Base-by-base conservation (phyloP, 2,888 invertebrate species). In the Acronicta aceris region DNA sequence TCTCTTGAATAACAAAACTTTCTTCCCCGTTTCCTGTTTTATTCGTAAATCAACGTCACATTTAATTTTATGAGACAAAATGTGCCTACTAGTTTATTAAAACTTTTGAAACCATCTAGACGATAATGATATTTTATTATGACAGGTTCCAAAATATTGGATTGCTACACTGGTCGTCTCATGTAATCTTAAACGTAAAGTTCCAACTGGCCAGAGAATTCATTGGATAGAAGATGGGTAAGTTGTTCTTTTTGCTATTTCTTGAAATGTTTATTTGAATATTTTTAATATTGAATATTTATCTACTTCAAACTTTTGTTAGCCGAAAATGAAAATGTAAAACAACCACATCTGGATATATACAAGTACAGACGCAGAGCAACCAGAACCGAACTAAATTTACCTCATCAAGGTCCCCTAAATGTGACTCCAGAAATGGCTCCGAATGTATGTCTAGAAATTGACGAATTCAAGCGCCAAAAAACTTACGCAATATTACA, bases 401-500 rank as follows among this genome's bases (percentile, higher is more conserved):
- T 0, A 2, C 12, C 10, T 38, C 1, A 4, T 12, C 12, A 27
- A 33, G 0, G 0, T 15, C 25, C 13, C 40, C 12, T 38, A 43
- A 58, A 12, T n/a, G 8, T 13, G 33, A 16, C 33, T 10, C 30
- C 56, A 33, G 46, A 33, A 43, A 15, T 65, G 13, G 56, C 66
- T 13, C 71, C 76, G 16, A 84, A 83, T 46, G 75, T 87, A 43
- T 61, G 72, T 27, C 74, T 78, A 49, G 87, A 87, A 74, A 57
- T 82, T 3, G 86, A 88, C 45, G 85, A 85, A 51, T 68, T 84
- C 30, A 86, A 83, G 50, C 82, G 74, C 15, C 83, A 82, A 43
- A 93, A 86, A 75, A 89, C 87, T n/a, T 94, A 91, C 54, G 90
- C 94, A 13, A 85, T 91, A 67, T 78, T 94, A 57, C 93, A 92